Base-by-base conservation (phyloP, 2,888 invertebrate species). In the Orthosia gothica region DNA sequence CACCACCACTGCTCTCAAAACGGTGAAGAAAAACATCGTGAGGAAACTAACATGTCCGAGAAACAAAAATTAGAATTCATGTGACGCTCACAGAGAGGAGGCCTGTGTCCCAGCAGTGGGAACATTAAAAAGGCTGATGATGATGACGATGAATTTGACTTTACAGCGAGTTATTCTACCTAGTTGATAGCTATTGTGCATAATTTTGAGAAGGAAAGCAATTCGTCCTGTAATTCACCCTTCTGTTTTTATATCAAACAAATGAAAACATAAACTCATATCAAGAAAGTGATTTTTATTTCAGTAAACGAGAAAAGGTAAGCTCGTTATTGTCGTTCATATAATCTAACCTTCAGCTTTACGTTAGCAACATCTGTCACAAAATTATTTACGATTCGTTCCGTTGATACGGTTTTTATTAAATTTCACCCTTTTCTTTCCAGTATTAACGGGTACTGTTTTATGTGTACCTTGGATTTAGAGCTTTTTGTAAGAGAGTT, bases 351-450 rank as follows among this genome's bases (percentile, higher is more conserved):
- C 54, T 50, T 72, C 67, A 70, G 55, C 58, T 79, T 83, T 70
- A 76, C 61, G 63, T 32, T 72, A 26, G 67, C 47, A 72, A 72
- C 84, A 84, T 84, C 74, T 84, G 84, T 81, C 82, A 79, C 82
- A 79, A 84, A 83, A 74, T 76, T 68, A 79, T 84, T 81, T 81
- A 84, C 79, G 84, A 81, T 70, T 70, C 45, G 45, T 54, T 63
- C 61, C 13, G 62, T 76, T 84, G 58, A 76, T 74, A 76, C 23
- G 77, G 20, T 72, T 82, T 81, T 84, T 84, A 84, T 84, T 84
- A 84, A 84, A 84, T 83, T 83, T 55, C 12, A 75, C 72, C 84
- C 76, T 76, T 76, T 40, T 65, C 32, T 69, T 76, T 79, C 76
- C 52, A 68, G 65, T 32, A 57, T 26, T 73, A 67, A 66, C 67